Base-by-base conservation (phyloP, 23 tunicate species). In the Styela plicata region DNA sequence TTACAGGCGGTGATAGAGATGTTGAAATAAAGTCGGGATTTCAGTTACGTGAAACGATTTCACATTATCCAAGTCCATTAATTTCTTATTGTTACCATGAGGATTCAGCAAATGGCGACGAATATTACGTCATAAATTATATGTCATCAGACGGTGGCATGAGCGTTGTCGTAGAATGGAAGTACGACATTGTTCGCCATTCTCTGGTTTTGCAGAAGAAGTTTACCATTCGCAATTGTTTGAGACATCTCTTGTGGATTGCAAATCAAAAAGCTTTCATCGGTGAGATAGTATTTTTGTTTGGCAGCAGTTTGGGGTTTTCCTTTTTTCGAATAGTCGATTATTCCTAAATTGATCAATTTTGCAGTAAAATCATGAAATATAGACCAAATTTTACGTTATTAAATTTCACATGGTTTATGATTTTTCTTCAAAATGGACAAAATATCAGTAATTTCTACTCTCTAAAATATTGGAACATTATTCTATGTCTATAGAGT, bases 161-260 rank as follows among this genome's bases (percentile, higher is more conserved):
- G 44, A 84, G 88, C 74, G 68, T 34, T 69, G 25, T 89, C 36
- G 82, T 53, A 10, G 82, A 89, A 79, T 89, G 94, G 94, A 89
- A 53, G 34, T 89, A 77, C 33, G 78, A 79, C 37, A 69, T 84
- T 21, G 44, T 18, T 32, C 36, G 65, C 2, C 87, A 83, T 1
- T 33, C 82, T 22, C 2, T 67, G 33, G 67, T 73, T 70, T 31
- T 89, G 16, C 67, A 30, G 26, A 79, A 64, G 31, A 83, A 83
- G 70, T 69, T 66, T 2, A 30, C 85, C 34, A 74, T 89, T 36
- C 78, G 94, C 34, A 80, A 89, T 24, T 80, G 82, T 73, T 84
- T 89, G 36, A 89, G 79, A 57, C 63, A 35, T 2, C 7, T 84
- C 2, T 30, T 80, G 3, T 89, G 84, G 82, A 84, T 89, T 34